These are phyloP conservation scores for Thymelicus acteon DNA, from an alignment of 2,888 invertebrate genomes.

Conservation along the genomic window DNA sequence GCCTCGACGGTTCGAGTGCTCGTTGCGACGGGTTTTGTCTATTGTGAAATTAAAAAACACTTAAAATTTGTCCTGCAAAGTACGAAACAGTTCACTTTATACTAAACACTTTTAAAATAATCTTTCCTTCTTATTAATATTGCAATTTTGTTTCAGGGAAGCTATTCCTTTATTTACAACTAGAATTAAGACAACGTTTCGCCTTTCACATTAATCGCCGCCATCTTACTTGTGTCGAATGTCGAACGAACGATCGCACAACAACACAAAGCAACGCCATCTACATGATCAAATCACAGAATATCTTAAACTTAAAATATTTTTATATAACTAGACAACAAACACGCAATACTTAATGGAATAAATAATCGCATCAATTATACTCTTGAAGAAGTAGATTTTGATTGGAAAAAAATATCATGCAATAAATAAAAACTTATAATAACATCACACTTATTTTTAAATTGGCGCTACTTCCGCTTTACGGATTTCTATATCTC, in stretches of 20 bases:
- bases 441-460: slow-evolving; percentile 8
- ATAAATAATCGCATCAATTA: background rate
- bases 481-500: slow-evolving; percentile 11
- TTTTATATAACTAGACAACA: background rate
- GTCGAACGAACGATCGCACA: slow-evolving; percentile 84
- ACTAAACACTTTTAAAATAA: slow-evolving; percentile 61
- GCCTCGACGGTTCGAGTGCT: slow-evolving; percentile 83
- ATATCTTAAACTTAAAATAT: background rate
- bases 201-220: slow-evolving; percentile 88
- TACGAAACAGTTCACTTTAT: slow-evolving; percentile 64
- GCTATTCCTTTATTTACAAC: slow-evolving; percentile 81
- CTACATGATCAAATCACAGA: slow-evolving; percentile 58
- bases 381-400: background rate
- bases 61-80: slow-evolving; percentile 60
- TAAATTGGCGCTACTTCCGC: slow-evolving; percentile 26
- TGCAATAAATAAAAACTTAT: background rate
- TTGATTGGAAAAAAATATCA: background rate
- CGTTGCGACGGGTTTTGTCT: slow-evolving; percentile 83
- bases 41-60: slow-evolving; percentile 79
- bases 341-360: background rate
- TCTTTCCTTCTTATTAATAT: slow-evolving; percentile 54
- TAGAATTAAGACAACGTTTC: slow-evolving; percentile 83
- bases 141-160: slow-evolving; percentile 61
- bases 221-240: slow-evolving; percentile 86
- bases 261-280: slow-evolving; percentile 87